These are phyloP conservation scores for Trinectes maculatus DNA, from an alignment of 2,113 vertebrate species.

Conservation along the genomic window DNA sequence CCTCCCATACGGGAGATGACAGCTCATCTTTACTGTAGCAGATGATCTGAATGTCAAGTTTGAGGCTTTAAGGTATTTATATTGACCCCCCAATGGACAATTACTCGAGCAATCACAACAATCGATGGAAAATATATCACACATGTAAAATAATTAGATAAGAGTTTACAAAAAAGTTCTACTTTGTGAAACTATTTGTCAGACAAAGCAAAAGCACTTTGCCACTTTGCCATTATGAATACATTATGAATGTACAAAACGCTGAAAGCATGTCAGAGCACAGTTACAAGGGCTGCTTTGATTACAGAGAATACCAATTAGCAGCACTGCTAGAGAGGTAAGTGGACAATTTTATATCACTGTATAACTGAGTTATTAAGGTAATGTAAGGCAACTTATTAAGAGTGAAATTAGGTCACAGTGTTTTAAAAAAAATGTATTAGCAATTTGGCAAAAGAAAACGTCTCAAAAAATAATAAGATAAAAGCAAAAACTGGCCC, in stretches of 20 bases:
- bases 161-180: too few species aligned
- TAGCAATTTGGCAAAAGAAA: background rate
- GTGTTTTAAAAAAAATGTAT: background rate
- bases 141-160: too few species aligned
- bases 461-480: background rate
- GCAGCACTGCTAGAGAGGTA: background rate
- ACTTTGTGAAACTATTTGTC: background rate
- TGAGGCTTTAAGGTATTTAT: too few species aligned
- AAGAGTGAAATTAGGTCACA: background rate
- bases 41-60: background rate
- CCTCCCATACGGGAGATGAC: background rate
- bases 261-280: too few species aligned
- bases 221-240: too few species aligned
- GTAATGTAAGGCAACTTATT: background rate
- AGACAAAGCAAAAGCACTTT: background rate
- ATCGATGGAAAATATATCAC: too few species aligned
- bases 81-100: too few species aligned
- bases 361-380: conserved; percentile 1
- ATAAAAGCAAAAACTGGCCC: background rate
- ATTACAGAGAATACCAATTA: background rate
- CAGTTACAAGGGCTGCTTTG: background rate
- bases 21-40: background rate
- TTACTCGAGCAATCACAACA: too few species aligned
- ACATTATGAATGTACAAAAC: too few species aligned
- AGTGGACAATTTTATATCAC: background rate